Base-by-base conservation (phyloP, 2,888 invertebrate genomes). In the Morpho achilles region DNA sequence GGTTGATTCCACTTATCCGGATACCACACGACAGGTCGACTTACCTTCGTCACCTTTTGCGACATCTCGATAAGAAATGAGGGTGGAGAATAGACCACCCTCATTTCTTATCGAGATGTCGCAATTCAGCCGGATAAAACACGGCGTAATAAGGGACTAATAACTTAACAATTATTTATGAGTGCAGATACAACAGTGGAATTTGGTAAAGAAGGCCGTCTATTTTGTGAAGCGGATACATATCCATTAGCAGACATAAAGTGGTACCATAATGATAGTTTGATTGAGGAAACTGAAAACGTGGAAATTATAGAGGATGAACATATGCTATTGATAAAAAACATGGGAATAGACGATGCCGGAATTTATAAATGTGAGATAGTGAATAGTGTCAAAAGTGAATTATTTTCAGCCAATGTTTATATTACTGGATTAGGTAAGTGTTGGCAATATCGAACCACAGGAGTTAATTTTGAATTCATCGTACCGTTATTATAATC, bases 381-480 rank as follows among this genome's bases (percentile, higher is more conserved):
- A 0, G 64, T 54, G 0, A 87, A 87, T 55, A 73, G 66, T 8
- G 69, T 71, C 0, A 70, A 79, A 53, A 64, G 40, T 0, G 67
- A 69, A 59, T 65, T 49, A 0, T 75, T 72, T 59, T 59, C 48
- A 0, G 83, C 82, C 7, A 39, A 49, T 0, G 70, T 87, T 2
- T 62, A 62, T 39, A 79, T 89, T 45, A 75, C 81, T 43, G 88
- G 87, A 40, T 65, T 89, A 60, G 87, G 88, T 87, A 71, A 76
- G 69, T 40, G 32, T 44, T 48, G 43, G n/a, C 16, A 39, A 8
- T 39, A 45, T 7, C 32, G 32, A 32, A 32, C 32, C 32, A 32
- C 32, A 32, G 5, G 3, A 32, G 32, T 32, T 32, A 32, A 32
- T 32, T 32, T 5, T 32, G 32, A 32, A 5, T 32, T 1, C 32